A percentile compares a stretch with the other conserved stretches of the same genome.
These are phyloP conservation scores for Trichogramma dendrolimi DNA, from an alignment of 2,888 invertebrate species.

Conservation along the genomic window DNA sequence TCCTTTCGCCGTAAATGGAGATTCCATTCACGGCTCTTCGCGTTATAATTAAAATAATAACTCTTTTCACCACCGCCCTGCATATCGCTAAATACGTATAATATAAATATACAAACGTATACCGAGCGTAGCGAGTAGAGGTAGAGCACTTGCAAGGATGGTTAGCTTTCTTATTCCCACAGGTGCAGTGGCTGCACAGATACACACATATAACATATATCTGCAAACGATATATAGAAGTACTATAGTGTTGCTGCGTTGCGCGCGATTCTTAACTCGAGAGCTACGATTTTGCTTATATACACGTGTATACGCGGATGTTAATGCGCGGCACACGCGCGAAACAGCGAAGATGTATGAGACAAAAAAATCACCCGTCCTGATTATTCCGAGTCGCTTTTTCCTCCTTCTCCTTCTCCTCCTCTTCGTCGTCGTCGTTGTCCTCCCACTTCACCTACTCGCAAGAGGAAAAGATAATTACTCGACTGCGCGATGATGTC, in stretches of 20 bases:
- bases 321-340: too few relatives aligned
- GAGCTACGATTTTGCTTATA: conserved; percentile 15
- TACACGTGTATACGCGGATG: background rate
- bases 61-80: conserved; percentile 12
- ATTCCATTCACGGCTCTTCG: conserved; percentile 26
- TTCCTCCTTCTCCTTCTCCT: conserved; percentile 1
- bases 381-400: conserved; percentile 9
- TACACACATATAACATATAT: too few relatives aligned
- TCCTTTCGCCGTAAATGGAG: conserved; percentile 25
- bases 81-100: too few relatives aligned
- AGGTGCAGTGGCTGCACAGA: background rate
- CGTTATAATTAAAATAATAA: conserved; percentile 39
- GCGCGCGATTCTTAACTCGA: conserved; percentile 11
- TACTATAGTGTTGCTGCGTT: background rate
- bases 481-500: background rate
- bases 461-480: conserved; percentile 3
- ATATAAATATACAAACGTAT: too few relatives aligned
- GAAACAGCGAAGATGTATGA: background rate
- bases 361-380: conserved; percentile 22
- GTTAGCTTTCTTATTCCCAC: conserved; percentile 28
- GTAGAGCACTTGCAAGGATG: too few relatives aligned
- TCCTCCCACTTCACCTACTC: too few relatives aligned
- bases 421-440: too few relatives aligned
- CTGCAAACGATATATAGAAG: too few relatives aligned
- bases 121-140: too few relatives aligned